Base-by-base conservation (phyloP, 2,797 vertebrate genomes). In the Gadopsis bispinosus region DNA sequence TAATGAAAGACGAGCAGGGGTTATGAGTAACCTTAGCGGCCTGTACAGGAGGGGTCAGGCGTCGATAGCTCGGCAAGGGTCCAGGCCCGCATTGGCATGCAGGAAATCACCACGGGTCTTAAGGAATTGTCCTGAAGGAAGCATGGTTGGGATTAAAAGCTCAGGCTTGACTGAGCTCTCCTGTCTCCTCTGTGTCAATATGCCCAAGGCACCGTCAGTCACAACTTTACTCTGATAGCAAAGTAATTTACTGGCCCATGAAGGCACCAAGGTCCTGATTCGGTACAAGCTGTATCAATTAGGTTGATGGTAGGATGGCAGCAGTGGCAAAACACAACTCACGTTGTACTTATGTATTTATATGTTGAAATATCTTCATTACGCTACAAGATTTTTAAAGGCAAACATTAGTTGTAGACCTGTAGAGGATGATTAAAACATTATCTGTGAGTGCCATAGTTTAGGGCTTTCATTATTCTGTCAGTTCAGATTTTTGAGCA, bases 101-200 rank as follows among this genome's bases (percentile, higher is more conserved):
- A 58, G 81, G 87, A 81, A 89, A 91, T 90, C 81, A 76, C 86
- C 60, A n/a, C 8, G 1, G 87, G 91, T 89, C 83, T 93, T 91
- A 93, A 85, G 83, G 87, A 90, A 85, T 85, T 71, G 71, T 87
- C 91, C 88, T 85, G 80, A 79, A 87, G 88, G 91, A 92, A 86
- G 90, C 89, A 93, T 61, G 69, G 79, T 20, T 69, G 81, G 92
- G 91, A 94, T 94, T 94, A 94, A 93, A 86, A 85, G 90, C 91
- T 93, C 65, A 41, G 69, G 83, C 63, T 83, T 75, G 80, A 87
- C 90, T 91, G 85, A 83, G 83, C 77, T 88, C 87, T 84, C 69
- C 85, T 77, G 88, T 87, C 90, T 91, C 77, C 73, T 53, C 26
- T 10, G 78, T 83, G 88, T 93, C 92, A 80, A 91, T 92, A 90